Evolutionary conservation across 2,113 vertebrate genomes (phyloP), one percentile per base, ranked within the genome.

Genomic region (Salvelinus fontinalis): DNA sequence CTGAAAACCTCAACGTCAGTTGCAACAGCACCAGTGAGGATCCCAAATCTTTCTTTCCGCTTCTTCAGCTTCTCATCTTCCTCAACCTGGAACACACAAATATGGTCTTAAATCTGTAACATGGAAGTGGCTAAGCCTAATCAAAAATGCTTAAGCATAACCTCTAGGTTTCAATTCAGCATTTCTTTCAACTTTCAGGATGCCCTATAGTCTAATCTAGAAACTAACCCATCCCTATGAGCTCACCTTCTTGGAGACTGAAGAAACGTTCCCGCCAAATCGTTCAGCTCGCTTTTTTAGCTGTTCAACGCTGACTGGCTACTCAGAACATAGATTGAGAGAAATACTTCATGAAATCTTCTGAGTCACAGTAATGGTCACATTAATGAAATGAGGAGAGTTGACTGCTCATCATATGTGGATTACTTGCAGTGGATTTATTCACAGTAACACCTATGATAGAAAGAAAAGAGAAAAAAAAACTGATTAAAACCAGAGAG

Each of bases 21-120:
- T 75, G 31, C 51, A 8, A 86, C 92, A 0, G 88, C 91, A 0
- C 90, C 93, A 70, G 88, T 90, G 4, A 95, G 83, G 75, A 91
- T 93, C 13, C 97, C 96, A 74, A 98, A 98, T 66, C 97, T 75
- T 44, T 98, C 96, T 95, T 98, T 98, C 82, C 97, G 94, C 88
- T 96, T 97, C 83, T 96, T 97, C 85, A 98, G 93, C 69, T 97
- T 98, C 70, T 97, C 97, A 2, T 98, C 96, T 20, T 96, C 96
- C 80, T 97, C 97, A 0, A 93, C 93, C 97, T 98, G 85, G 3
- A 79, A 75, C 73, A 49, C 74, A 51, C 70, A 48, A n/a, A 39
- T 65, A 14, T 12, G n/a, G 27, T 26, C 20, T 57, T 57, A 57
- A 62, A 24, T 24, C 13, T 62, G n/a, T 54, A 62, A 62, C 59